Percentiles rank a stretch among this genome's conserved stretches.
Evolutionary conservation across 2,113 vertebrate species (phyloP).

Genomic region (Gymnogyps californianus): DNA sequence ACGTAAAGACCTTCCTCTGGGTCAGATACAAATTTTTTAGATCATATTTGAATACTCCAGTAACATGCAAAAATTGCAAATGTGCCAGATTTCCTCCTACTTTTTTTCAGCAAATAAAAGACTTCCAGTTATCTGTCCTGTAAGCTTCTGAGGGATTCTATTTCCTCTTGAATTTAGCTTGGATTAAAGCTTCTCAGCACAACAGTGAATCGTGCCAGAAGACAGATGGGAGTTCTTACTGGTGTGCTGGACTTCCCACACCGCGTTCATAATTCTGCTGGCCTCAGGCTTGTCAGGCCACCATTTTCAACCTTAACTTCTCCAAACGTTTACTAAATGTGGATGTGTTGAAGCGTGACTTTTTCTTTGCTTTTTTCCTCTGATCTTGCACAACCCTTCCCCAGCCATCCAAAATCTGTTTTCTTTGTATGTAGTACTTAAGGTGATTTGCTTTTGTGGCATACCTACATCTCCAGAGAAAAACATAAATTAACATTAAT

Average conservation of each 20-base stretch:
- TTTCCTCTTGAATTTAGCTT: not conserved
- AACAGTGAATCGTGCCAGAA: not conserved
- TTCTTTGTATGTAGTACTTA: not conserved
- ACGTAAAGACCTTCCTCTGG: not conserved
- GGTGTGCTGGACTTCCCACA: not conserved
- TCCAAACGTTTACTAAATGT: not conserved
- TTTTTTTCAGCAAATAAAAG: not conserved
- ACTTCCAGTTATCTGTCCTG: not conserved
- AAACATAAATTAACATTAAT: not conserved
- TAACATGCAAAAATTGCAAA: not conserved
- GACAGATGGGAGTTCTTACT: not conserved
- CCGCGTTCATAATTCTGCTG: not conserved
- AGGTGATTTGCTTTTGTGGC: accelerated
- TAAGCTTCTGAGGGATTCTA: not conserved
- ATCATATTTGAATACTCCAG: not conserved
- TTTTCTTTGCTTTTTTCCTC: not conserved
- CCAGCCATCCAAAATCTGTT: not conserved
- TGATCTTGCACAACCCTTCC: not conserved
- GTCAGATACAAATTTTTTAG: not conserved
- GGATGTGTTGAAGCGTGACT: not conserved
- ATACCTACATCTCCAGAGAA: not conserved
- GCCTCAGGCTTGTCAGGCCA: not conserved
- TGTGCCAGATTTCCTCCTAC: not conserved
- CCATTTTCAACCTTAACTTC: not conserved
- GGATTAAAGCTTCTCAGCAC: not conserved